Base-by-base conservation (phyloP, 2,888 invertebrate species). In the Ophraella communa region DNA sequence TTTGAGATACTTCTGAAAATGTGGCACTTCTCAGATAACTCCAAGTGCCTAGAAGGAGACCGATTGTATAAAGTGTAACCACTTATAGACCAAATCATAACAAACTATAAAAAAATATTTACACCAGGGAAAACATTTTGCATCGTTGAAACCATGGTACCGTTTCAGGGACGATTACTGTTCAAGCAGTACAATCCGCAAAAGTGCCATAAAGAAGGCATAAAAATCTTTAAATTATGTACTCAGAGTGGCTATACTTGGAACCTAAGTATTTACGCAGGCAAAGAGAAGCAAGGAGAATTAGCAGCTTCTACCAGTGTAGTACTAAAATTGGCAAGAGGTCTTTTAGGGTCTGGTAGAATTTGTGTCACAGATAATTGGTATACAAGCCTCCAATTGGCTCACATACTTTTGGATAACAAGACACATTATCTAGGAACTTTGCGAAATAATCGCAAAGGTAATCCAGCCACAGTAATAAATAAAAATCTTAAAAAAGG, bases 171-270 rank as follows among this genome's bases (percentile, higher is more conserved):
- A 55, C 61, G 74, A 52, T 56, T 75, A 30, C 21, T 70, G 23
- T 68, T 76, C 59, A 67, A 70, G 57, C 73, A 73, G 54, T 72
- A 71, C 60, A 75, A 67, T 55, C 71, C 66, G 49, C 61, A 71
- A 54, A 74, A 76, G 53, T 57, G 60, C 8, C 74, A 75, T 62
- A 73, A 70, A 53, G 74, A 74, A 66, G 75, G 75, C 17, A 67
- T 77, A 39, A 75, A 76, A 68, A 47, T 75, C 27, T 74, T 73
- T 65, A 74, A 75, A 66, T 51, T 75, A 30, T 74, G 74, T 49
- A 30, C 66, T 47, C 49, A 65, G 11, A 51, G 67, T 27, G 66
- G 67, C n/a, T 67, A 65, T 54, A 71, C 64, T 2, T 71, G 62
- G 55, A 66, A 71, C 44, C 8, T 68, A 10, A 56, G 42, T 23